Base-by-base conservation (phyloP, 1,140 invertebrate species). In the Pseudomyrmex sp. region DNA sequence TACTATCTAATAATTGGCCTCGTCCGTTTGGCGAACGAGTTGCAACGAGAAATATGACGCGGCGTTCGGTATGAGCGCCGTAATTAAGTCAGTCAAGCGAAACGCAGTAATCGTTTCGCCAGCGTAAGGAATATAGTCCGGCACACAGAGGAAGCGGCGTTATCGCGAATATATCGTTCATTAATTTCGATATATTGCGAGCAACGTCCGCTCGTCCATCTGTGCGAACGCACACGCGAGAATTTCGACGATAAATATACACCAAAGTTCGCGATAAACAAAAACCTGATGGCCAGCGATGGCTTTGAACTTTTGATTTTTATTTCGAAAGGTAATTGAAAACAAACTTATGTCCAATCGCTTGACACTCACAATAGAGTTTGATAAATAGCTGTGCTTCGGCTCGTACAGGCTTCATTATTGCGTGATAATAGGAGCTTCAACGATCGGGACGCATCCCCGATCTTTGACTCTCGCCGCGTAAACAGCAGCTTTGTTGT, bases 401-500 rank as follows among this genome's bases (percentile, higher is more conserved):
- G 72, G 54, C 23, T 70, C 44, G 54, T 44, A 20, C 35, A 12
- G 35, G 4, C 15, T 72, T 48, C 56, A 72, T 80, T 48, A 80
- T 80, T 18, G 66, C 76, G 12, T 50, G 66, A 80, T 66, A 80
- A 58, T 80, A 23, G 54, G 15, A 35, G 4, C 7, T 5, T 44
- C 7, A 44, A 26, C 1, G 66, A 50, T 3, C 73, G 23, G 15
- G 26, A 12, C 8, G 50, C 76, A 80, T 59, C 44, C 50, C 13
- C 65, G 56, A 79, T 79, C 44, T 70, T 70, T 48, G 66, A 80
- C 76, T 72, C 72, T 80, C 66, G 70, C 76, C 76, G 65, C 54
- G 46, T 35, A 80, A 35, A 80, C 54, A 80, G n/a, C 84, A 77
- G 85, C 85, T 80, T 35, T 35, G 35, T 35, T 75, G 87, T 85